Evolutionary conservation across 2,888 invertebrate genomes (phyloP).

Genomic region (Gandaritis pyraliata): DNA sequence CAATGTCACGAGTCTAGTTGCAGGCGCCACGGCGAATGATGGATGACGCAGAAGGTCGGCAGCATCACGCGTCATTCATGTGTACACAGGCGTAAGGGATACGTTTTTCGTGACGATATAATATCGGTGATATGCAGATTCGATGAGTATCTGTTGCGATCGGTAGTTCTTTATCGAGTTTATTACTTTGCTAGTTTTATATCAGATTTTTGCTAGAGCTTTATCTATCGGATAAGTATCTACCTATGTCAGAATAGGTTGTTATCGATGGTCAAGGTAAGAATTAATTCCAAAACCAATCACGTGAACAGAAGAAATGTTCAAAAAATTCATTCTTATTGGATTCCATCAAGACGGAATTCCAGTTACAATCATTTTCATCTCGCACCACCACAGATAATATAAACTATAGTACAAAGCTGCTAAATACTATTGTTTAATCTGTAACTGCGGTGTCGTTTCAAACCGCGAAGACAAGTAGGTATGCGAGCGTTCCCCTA

Average conservation of each 20-base stretch:
- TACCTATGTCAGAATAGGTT: no score
- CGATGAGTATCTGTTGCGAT: constrained; percentile 60
- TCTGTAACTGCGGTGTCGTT: constrained; percentile 21
- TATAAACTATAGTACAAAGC: no score
- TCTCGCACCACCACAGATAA: no score
- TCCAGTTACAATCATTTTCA: no score
- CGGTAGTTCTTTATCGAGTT: constrained; percentile 45
- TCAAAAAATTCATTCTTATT: no score
- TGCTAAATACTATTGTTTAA: constrained; percentile 1
- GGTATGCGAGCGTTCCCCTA: constrained; percentile 49
- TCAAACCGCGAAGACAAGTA: constrained; percentile 41
- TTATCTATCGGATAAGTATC: no score
- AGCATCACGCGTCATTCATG: constrained; percentile 85
- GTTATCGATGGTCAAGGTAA: no score
- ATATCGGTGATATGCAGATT: constrained; percentile 85
- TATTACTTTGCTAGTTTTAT: constrained; percentile 42
- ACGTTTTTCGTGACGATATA: constrained; percentile 85
- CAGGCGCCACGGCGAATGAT: constrained; percentile 84
- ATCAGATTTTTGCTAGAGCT: not conserved
- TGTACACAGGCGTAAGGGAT: constrained; percentile 85
- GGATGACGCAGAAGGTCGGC: constrained; percentile 84
- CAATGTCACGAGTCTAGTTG: constrained; percentile 81
- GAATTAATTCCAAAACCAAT: no score
- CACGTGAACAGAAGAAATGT: no score
- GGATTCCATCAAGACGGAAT: no score